Base-by-base conservation (phyloP, 2,113 vertebrate species). In the Machaerirhynchus nigripectus region DNA sequence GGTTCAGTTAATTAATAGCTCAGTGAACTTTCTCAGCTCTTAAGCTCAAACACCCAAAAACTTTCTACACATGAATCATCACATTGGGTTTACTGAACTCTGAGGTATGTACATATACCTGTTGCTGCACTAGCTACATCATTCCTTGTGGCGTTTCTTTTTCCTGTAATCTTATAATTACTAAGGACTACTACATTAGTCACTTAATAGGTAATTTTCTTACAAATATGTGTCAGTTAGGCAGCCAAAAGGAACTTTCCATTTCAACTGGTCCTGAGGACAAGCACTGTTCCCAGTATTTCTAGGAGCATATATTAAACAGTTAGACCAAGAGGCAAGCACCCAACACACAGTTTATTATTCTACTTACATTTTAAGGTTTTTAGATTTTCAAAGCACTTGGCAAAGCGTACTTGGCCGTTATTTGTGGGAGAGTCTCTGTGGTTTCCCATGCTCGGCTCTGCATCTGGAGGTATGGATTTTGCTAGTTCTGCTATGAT, bases 391-490 rank as follows among this genome's bases (percentile, higher is more conserved):
- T 81, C n/a, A 65, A 60, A 81, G n/a, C 16, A 37, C n/a, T 65
- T 70, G 46, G 12, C 19, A 65, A 80, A 73, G 5, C 6, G 11
- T 77, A 22, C 9, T 56, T 69, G 50, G 23, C 16, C 17, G 26
- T 84, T 89, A 42, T 68, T 49, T 46, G 7, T 87, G 50, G 26
- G 17, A 53, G 17, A 9, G n/a, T 65, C 24, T 84, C 40, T 52
- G 1, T 24, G 31, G 2, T n/a, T 89, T 87, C 39, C 33, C 0
- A 0, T 82, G 19, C 61, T 37, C 15, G 42, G 28, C 4, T 67
- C 49, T 20, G 7, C 18, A 61, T 70, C 39, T 75, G 47, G 63
- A 79, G 17, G 22, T 35, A 16, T 5, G 33, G 11, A 46, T 68
- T 81, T 84, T 84, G 15, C 31, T 23, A 7, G 28, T 52, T 78